phyloP scores from a whole-genome alignment of 2,113 vertebrate genomes.

The Ginglymostoma cirratum region DNA sequence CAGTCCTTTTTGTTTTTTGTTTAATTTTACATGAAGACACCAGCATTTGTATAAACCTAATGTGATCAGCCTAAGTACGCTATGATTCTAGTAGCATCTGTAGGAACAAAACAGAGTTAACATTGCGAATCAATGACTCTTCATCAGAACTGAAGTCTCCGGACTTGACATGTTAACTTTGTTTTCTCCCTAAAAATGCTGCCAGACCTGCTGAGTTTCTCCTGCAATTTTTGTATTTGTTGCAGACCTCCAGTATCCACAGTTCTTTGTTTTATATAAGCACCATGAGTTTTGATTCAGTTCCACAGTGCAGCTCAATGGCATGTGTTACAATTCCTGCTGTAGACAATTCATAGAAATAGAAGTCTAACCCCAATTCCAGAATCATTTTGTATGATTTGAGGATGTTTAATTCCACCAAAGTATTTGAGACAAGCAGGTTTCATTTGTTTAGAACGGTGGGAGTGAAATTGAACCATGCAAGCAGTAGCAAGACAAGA shows the following conservation, averaged over 20 bases:
- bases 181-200: too few species aligned
- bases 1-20: not conserved
- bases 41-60: not conserved
- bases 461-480: not conserved
- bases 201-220: too few species aligned
- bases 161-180: too few species aligned
- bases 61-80: not conserved
- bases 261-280: too few species aligned
- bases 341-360: not conserved
- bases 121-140: too few species aligned
- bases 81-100: too few species aligned
- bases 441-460: not conserved
- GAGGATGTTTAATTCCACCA: not conserved
- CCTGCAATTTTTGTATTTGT: too few species aligned
- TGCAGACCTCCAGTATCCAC: too few species aligned
- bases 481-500: not conserved
- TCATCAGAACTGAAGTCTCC: too few species aligned
- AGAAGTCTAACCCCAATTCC: not conserved
- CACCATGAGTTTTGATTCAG: not conserved
- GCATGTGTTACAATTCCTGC: not conserved
- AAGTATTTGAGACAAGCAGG: not conserved
- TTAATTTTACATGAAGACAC: not conserved
- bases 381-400: not conserved
- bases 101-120: too few species aligned
- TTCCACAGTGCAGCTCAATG: not conserved